Conservation (phyloP, 2,797 vertebrate species). For the Onychomys leucogaster region DNA sequence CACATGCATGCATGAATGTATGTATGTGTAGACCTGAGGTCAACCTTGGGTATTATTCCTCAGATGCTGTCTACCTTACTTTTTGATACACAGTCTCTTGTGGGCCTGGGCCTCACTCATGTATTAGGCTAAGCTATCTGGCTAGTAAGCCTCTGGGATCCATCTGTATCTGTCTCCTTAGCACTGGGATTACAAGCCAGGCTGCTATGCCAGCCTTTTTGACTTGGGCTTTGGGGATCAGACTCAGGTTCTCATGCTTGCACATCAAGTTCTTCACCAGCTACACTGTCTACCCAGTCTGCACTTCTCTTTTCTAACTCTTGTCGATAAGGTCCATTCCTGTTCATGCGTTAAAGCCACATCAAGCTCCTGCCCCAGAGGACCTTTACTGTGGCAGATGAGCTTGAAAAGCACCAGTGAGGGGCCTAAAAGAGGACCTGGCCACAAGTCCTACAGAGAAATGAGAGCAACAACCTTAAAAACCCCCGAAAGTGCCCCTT, state of each 20-base stretch:
- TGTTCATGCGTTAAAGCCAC: constrained; percentile 41
- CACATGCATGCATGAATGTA: too few relatives aligned
- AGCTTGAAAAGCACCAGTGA: constrained; percentile 26
- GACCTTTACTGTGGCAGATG: neutral
- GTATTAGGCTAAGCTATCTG: neutral
- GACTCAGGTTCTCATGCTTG: neutral
- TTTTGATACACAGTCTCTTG: neutral
- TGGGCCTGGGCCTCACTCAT: neutral
- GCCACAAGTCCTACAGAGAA: neutral
- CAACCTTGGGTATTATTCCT: neutral
- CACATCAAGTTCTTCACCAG: neutral
- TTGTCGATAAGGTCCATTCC: neutral
- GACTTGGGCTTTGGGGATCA: neutral
- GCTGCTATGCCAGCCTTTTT: neutral
- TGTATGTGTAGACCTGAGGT: neutral
- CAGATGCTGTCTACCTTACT: neutral
- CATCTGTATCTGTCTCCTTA: neutral
- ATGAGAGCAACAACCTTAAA: neutral
- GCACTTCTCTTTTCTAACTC: neutral
- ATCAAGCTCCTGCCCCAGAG: neutral
- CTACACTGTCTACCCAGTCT: neutral
- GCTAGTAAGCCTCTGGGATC: neutral
- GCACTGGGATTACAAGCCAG: neutral
- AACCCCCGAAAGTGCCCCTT: neutral
- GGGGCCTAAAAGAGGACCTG: neutral